Conservation (phyloP, 1,140 invertebrate genomes). For the Adoxophyes honmai region DNA sequence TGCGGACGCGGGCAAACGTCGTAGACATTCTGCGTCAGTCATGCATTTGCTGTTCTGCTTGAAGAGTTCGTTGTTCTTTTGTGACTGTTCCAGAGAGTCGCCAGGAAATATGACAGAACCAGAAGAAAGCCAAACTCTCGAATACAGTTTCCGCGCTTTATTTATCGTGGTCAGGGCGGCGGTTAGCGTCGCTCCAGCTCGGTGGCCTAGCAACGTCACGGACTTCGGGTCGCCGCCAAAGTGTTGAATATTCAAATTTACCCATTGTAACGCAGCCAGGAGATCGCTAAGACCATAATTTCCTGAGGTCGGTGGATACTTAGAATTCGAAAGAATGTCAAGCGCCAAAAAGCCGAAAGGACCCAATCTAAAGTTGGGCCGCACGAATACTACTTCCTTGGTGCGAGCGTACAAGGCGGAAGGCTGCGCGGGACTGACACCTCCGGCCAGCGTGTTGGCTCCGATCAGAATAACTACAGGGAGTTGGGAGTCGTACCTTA, state of each 20-base stretch:
- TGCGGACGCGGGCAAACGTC: constrained; percentile 79
- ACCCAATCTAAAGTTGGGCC: constrained; percentile 88
- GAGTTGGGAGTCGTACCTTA: constrained; percentile 84
- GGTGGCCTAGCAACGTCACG: constrained; percentile 89
- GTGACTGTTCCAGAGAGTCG: constrained; percentile 78
- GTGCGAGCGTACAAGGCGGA: constrained; percentile 83
- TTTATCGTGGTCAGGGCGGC: constrained; percentile 79
- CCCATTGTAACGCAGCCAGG: constrained; percentile 86
- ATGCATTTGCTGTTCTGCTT: constrained; percentile 76
- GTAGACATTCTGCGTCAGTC: constrained; percentile 78
- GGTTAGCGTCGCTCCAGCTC: constrained; percentile 87
- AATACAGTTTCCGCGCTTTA: constrained; percentile 80
- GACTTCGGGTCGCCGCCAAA: constrained; percentile 88
- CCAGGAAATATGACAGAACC: constrained; percentile 83
- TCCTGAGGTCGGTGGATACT: constrained; percentile 87
- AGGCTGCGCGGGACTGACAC: constrained; percentile 82
- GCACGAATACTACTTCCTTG: constrained; percentile 89
- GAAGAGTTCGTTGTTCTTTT: constrained; percentile 79
- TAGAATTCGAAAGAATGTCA: constrained; percentile 82
- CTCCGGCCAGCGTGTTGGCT: constrained; percentile 85
- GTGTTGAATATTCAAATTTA: constrained; percentile 87
- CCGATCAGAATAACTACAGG: constrained; percentile 91
- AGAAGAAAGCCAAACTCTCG: constrained; percentile 85
- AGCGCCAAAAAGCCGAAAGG: constrained; percentile 88
- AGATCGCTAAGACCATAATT: constrained; percentile 92